Evolutionary conservation across 2,888 invertebrate genomes (phyloP).

Genomic region (Acleris sparsana): DNA sequence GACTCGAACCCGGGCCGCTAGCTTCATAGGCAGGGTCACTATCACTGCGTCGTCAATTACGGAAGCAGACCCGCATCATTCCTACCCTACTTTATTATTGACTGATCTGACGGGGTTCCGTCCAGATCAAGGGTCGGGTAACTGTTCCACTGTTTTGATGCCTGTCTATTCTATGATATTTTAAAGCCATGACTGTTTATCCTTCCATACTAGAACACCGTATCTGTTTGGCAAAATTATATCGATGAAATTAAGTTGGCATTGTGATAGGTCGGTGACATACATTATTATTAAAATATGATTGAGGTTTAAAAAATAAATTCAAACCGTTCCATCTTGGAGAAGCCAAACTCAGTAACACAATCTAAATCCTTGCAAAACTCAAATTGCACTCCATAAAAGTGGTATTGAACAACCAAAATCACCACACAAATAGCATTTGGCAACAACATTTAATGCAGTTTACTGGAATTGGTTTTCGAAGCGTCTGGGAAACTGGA

Average conservation of each 20-base stretch:
- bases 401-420: constrained; percentile 45
- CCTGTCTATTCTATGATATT: not conserved
- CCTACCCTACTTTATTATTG: not conserved
- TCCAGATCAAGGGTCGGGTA: not conserved
- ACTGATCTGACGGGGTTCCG: not conserved
- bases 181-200: not conserved
- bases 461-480: constrained; percentile 79
- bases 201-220: not conserved
- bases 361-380: constrained; percentile 12
- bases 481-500: constrained; percentile 63
- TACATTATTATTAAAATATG: too few species aligned
- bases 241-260: too few species aligned
- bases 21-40: too few species aligned
- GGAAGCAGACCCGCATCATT: not conserved
- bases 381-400: constrained; percentile 41
- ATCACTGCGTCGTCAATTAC: too few species aligned
- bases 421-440: constrained; percentile 63
- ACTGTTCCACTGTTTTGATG: not conserved
- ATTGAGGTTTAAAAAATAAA: too few species aligned
- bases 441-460: constrained; percentile 77
- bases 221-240: too few species aligned
- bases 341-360: not conserved
- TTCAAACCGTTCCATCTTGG: too few species aligned
- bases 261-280: too few species aligned
- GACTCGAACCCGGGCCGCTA: too few species aligned